Evolutionary conservation across 2,888 invertebrate genomes (phyloP).

Genomic region (Leucoma salicis): DNA sequence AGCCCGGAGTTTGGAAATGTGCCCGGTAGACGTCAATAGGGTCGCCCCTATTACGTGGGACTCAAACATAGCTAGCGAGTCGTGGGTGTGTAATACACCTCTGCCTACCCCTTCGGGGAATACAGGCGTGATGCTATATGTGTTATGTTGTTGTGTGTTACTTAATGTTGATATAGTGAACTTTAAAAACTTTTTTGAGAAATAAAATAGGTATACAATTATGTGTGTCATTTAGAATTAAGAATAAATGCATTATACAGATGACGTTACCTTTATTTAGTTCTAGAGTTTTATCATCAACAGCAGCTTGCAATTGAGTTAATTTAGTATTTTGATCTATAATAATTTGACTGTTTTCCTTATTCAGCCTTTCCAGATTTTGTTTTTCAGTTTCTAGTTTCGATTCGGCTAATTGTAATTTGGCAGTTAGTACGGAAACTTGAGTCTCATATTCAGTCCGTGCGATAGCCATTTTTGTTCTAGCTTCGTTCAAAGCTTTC

Average conservation of each 20-base stretch:
- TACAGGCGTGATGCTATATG: too few species aligned
- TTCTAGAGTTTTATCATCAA: slow-evolving; percentile 77
- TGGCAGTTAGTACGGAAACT: slow-evolving; percentile 76
- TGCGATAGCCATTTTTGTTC: slow-evolving; percentile 86
- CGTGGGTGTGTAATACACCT: too few species aligned
- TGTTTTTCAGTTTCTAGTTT: slow-evolving; percentile 72
- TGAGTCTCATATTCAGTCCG: slow-evolving; percentile 84
- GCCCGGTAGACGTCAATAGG: too few species aligned
- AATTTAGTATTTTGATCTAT: slow-evolving; percentile 73
- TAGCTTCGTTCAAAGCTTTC: slow-evolving; percentile 74
- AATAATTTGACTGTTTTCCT: slow-evolving; percentile 73
- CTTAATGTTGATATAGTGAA: too few species aligned
- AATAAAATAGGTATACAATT: too few species aligned
- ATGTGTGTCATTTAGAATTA: not conserved
- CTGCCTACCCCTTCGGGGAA: too few species aligned
- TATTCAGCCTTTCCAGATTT: slow-evolving; percentile 69
- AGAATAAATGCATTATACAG: not conserved
- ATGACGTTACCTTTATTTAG: slow-evolving; percentile 70
- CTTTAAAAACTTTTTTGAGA: too few species aligned
- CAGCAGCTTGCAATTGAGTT: slow-evolving; percentile 70
- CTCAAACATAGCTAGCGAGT: too few species aligned
- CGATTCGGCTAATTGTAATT: slow-evolving; percentile 78
- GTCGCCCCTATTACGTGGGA: too few species aligned
- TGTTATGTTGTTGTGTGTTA: too few species aligned
- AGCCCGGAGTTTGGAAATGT: too few species aligned